Conservation (phyloP, 2,113 vertebrate genomes). For the Pterocles orientalis region DNA sequence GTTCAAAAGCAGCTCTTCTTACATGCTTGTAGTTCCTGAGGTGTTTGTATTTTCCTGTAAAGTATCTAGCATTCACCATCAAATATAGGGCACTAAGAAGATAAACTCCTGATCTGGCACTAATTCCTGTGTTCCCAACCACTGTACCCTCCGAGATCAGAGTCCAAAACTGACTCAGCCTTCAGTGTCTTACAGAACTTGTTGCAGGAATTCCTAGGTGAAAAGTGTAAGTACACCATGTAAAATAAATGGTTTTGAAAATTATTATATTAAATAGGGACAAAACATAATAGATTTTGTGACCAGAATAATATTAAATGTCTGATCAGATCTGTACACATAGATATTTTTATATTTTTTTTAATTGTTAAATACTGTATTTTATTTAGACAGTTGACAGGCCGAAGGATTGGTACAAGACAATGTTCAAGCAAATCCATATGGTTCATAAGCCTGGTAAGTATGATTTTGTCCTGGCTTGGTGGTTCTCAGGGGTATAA, state of each 20-base stretch:
- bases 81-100: not conserved
- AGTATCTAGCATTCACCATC: not conserved
- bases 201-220: not conserved
- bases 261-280: not conserved
- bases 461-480: not conserved
- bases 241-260: not conserved
- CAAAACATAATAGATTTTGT: not conserved
- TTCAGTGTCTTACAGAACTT: not conserved
- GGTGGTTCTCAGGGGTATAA: not conserved
- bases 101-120: not conserved
- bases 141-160: not conserved
- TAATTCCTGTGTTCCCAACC: not conserved
- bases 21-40: not conserved
- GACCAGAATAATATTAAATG: not conserved
- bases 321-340: not conserved
- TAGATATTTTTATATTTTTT: not conserved
- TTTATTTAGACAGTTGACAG: conserved; percentile 91
- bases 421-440: conserved; percentile 99
- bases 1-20: not conserved
- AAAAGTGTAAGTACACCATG: not conserved
- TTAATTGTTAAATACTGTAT: conserved; percentile 44
- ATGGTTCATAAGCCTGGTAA: conserved; percentile 96
- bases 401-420: conserved; percentile 99
- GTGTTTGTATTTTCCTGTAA: not conserved
- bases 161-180: not conserved